Base-by-base conservation (phyloP, 1,140 invertebrate genomes). In the Cydia splendana region DNA sequence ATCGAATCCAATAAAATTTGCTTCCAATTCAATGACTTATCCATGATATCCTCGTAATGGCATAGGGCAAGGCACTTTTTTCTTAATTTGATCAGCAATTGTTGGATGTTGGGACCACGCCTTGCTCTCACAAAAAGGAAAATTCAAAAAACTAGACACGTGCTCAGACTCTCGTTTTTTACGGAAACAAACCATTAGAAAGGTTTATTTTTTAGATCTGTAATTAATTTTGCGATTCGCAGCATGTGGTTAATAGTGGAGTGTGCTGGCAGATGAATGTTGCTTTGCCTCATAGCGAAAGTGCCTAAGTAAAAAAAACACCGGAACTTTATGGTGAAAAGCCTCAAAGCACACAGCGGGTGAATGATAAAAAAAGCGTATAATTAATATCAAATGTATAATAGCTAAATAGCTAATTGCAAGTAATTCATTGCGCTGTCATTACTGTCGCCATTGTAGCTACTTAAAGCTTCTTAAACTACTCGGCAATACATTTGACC, bases 101-200 rank as follows among this genome's bases (percentile, higher is more conserved):
- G 89, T 90, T 84, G 80, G 76, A 84, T 90, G 89, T 90, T 84
- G 80, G 84, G 76, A 84, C 84, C 84, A 81, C 76, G 78, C 78
- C 76, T 79, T 78, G 77, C 77, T 74, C 79, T 79, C 81, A 88
- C 84, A 84, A 81, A 82, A 85, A 80, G 81, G 82, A 65, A 84
- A 80, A 81, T 74, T 62, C 15, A 81, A 84, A 90, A 88, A 89
- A 87, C 77, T 65, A 81, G 82, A 87, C 91, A 88, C 91, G 91
- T 91, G 89, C 90, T 81, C 80, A 84, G 78, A 90, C 91, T 91
- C 87, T 91, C 88, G 82, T 90, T 90, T 91, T 90, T 92, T 88
- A 85, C 76, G 84, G 85, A 88, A 89, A 84, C 82, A 76, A 80
- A 79, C 79, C 80, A 81, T 85, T 82, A 78, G 71, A 45, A 48